Conservation (phyloP, 2,888 invertebrate genomes). For the Oligia fasciuncula region DNA sequence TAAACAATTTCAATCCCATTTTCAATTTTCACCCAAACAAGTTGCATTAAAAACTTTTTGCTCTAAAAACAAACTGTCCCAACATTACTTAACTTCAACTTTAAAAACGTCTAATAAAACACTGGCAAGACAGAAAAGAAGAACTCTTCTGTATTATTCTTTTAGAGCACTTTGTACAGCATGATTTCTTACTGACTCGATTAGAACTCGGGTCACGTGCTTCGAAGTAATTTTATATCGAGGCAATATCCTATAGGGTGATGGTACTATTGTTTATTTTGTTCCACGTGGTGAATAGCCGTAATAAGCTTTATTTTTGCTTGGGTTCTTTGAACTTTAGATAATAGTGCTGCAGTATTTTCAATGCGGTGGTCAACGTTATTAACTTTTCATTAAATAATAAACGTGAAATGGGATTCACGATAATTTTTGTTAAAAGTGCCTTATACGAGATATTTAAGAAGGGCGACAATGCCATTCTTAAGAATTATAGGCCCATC, state of each 20-base stretch:
- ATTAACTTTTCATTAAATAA: no score
- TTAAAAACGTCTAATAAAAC: slow-evolving; percentile 37
- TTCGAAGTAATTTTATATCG: slow-evolving; percentile 77
- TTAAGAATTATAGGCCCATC: no score
- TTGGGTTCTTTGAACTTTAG: slow-evolving; percentile 33
- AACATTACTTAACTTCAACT: slow-evolving; percentile 15
- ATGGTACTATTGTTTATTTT: slow-evolving; percentile 68
- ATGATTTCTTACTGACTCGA: slow-evolving; percentile 46
- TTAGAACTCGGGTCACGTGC: slow-evolving; percentile 73
- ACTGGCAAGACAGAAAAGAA: slow-evolving; percentile 44
- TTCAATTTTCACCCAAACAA: background rate
- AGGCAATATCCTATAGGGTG: slow-evolving; percentile 77
- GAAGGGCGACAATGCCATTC: no score
- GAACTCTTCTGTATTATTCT: slow-evolving; percentile 45
- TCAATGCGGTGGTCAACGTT: no score
- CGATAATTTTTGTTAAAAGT: no score
- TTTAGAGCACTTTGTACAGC: slow-evolving; percentile 49
- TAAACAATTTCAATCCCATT: no score
- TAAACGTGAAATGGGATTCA: no score
- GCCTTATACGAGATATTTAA: no score
- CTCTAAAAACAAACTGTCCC: slow-evolving; percentile 16
- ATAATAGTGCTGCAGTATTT: no score
- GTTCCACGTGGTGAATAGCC: slow-evolving; percentile 31
- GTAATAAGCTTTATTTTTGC: slow-evolving; percentile 23
- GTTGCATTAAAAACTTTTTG: background rate